phyloP scores from a whole-genome alignment of 1,140 invertebrate genomes.

The Elysia chlorotica region DNA sequence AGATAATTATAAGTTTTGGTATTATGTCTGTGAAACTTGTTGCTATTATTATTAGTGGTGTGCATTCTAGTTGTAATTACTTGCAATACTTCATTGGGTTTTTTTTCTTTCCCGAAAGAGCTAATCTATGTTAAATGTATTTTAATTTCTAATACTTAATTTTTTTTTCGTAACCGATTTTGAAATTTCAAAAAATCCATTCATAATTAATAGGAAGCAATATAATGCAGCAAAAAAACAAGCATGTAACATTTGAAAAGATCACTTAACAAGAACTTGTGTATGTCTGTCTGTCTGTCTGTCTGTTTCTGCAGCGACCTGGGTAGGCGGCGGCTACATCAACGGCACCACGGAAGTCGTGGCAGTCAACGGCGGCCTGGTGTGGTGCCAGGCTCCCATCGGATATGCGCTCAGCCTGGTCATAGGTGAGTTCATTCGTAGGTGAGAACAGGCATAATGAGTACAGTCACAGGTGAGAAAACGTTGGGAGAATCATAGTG shows the following conservation, averaged over 20 bases:
- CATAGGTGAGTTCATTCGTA: neutral
- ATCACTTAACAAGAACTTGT: neutral
- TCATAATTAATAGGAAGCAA: no score
- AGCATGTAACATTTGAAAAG: neutral
- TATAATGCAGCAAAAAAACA: neutral
- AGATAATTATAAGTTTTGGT: no score
- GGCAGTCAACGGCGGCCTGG: slow-evolving; percentile 81
- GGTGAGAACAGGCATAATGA: neutral
- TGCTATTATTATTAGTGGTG: no score
- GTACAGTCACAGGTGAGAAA: neutral
- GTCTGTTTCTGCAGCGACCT: slow-evolving; percentile 74
- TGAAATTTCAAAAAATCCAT: neutral
- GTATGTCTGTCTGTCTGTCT: no score
- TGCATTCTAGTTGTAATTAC: no score
- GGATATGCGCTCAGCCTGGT: slow-evolving; percentile 91
- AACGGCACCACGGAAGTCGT: slow-evolving; percentile 88
- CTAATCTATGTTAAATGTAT: no score
- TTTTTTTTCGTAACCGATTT: neutral
- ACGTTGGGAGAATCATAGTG: neutral
- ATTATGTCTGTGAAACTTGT: no score
- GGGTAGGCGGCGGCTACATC: slow-evolving; percentile 97
- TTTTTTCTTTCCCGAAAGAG: no score
- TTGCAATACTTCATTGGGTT: no score
- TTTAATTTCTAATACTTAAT: no score
- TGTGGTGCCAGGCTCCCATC: slow-evolving; percentile 95